Evolutionary conservation across 2,113 vertebrate species (phyloP).

Genomic region (Spea multiplicata): DNA sequence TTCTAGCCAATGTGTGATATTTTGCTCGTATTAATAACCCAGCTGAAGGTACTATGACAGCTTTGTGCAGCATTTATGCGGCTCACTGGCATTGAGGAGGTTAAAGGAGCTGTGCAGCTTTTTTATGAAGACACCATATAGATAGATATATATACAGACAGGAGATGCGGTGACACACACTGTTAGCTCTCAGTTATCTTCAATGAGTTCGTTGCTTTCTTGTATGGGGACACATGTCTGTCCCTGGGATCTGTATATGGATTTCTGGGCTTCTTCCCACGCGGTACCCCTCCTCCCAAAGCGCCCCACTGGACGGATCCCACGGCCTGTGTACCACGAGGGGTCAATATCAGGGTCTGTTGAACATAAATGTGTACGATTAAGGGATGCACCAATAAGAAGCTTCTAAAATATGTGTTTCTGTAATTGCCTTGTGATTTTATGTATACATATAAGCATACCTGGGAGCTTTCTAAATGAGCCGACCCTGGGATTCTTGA

Average conservation of each 20-base stretch:
- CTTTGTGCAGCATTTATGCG: not conserved
- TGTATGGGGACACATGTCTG: conserved; percentile 44
- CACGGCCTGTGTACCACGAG: conserved; percentile 75
- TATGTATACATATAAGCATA: too few species aligned
- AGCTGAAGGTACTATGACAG: not conserved
- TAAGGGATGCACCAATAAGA: too few species aligned
- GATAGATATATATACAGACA: conserved; percentile 1
- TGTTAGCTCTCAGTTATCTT: not conserved
- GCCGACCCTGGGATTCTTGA: too few species aligned
- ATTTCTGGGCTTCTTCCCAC: not conserved
- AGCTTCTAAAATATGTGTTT: too few species aligned
- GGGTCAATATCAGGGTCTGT: conserved; percentile 74
- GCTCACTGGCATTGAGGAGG: not conserved
- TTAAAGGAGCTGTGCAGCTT: not conserved
- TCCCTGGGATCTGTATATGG: not conserved
- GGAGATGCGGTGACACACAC: not conserved
- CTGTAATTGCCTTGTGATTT: too few species aligned
- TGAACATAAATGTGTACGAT: not conserved
- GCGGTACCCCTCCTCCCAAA: conserved; percentile 65
- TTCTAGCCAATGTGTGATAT: too few species aligned
- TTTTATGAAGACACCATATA: not conserved
- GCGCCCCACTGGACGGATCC: conserved; percentile 77
- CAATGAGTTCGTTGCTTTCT: not conserved
- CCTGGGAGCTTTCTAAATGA: too few species aligned
- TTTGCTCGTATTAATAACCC: not conserved